Percentiles rank a stretch among this genome's conserved stretches.
phyloP scores from a whole-genome alignment of 2,888 invertebrate species.

The Hyppa rectilinea region DNA sequence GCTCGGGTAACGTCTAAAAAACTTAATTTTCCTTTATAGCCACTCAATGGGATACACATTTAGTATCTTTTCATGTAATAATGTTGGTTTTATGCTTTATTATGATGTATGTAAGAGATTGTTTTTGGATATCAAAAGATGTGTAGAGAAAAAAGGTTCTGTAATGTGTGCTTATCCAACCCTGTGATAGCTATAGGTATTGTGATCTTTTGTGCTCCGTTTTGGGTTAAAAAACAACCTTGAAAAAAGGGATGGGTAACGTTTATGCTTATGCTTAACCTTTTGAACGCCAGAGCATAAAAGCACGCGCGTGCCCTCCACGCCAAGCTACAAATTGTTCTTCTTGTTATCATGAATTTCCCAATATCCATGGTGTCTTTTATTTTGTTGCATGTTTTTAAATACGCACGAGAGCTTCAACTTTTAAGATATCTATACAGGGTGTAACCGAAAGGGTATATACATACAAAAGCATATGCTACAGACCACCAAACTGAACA shows the following conservation, averaged over 20 bases:
- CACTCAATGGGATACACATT: slow-evolving; percentile 32
- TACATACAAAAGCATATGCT: too few species aligned
- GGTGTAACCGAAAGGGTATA: too few species aligned
- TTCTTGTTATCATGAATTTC: too few species aligned
- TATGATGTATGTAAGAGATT: slow-evolving; percentile 38
- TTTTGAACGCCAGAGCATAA: too few species aligned
- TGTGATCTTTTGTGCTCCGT: background rate
- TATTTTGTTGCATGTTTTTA: too few species aligned
- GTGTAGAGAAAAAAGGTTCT: slow-evolving; percentile 14
- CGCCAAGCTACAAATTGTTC: too few species aligned
- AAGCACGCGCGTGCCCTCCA: too few species aligned
- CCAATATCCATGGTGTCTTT: too few species aligned
- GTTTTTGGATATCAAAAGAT: slow-evolving; percentile 41
- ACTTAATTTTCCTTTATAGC: slow-evolving; percentile 59
- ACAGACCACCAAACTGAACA: too few species aligned
- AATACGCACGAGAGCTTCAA: too few species aligned
- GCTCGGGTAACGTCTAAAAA: slow-evolving; percentile 43
- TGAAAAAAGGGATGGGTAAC: background rate
- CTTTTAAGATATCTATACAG: too few species aligned
- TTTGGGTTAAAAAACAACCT: background rate
- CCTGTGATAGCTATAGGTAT: background rate
- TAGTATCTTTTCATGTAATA: slow-evolving; percentile 39
- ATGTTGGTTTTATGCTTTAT: slow-evolving; percentile 44
- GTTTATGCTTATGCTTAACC: background rate
- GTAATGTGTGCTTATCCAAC: slow-evolving; percentile 22